phyloP scores from a whole-genome alignment of 2,113 vertebrate species.

The Zeus faber region DNA sequence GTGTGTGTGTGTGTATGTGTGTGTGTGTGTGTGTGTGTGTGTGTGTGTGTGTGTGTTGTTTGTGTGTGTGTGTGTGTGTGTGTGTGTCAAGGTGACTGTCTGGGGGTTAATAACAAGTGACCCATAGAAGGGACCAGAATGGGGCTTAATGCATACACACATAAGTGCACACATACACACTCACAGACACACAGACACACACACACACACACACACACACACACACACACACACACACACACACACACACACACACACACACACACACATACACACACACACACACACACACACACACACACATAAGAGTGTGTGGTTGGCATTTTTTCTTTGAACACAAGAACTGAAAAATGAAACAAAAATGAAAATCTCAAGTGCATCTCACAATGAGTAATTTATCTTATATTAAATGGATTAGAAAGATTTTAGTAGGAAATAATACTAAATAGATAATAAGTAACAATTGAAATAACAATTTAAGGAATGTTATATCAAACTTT shows the following conservation, averaged over 20 bases:
- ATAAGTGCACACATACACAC: not conserved
- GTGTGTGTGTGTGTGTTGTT: not conserved
- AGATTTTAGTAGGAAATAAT: too few species aligned
- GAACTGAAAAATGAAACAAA: too few species aligned
- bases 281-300: slow-evolving; percentile 10
- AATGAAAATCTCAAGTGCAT: too few species aligned
- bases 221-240: slow-evolving; percentile 1
- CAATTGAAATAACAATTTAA: too few species aligned
- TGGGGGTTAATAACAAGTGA: slow-evolving; percentile 68
- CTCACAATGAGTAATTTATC: too few species aligned
- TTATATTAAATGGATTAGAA: too few species aligned
- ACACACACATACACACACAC: slow-evolving; percentile 7
- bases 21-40: slow-evolving; percentile 1
- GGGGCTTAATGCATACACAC: slow-evolving; percentile 10
- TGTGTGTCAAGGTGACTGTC: slow-evolving; percentile 60
- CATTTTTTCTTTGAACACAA: too few species aligned
- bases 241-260: not conserved
- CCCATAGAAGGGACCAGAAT: slow-evolving; percentile 42
- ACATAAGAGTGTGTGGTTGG: too few species aligned
- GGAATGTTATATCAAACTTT: too few species aligned
- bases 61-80: slow-evolving; percentile 9
- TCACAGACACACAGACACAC: not conserved
- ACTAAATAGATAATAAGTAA: too few species aligned
- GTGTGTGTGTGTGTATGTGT: slow-evolving; percentile 11
- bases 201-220: not conserved